Evolutionary conservation across 2,888 invertebrate species (phyloP).

Genomic region (Drosophila lacicola): DNA sequence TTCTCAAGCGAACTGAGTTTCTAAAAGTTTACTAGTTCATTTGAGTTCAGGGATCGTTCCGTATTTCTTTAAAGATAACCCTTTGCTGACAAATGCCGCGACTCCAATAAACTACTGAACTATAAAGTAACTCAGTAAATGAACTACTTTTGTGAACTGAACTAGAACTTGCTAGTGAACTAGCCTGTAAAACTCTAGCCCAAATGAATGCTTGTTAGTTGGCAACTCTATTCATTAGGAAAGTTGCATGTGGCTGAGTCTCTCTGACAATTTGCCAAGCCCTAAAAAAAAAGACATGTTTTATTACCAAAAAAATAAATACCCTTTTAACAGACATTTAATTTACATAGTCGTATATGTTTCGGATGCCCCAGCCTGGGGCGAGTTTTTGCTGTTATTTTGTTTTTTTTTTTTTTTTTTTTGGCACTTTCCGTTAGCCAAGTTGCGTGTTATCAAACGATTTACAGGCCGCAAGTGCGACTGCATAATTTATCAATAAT

Average conservation of each 20-base stretch:
- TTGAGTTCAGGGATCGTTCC: no score
- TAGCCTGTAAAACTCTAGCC: not conserved
- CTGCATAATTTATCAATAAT: slow-evolving; percentile 78
- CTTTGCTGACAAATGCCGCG: no score
- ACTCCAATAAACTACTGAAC: no score
- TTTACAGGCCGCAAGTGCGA: slow-evolving; percentile 77
- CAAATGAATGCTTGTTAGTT: not conserved
- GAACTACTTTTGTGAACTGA: not conserved
- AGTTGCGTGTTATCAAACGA: slow-evolving; percentile 79
- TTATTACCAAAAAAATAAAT: slow-evolving; percentile 21
- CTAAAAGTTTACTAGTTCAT: no score
- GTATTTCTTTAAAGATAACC: no score
- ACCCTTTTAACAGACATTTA: slow-evolving; percentile 49
- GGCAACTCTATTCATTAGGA: slow-evolving; percentile 12
- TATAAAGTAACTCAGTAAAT: not conserved
- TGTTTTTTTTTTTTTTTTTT: slow-evolving; percentile 35
- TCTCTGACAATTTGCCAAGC: slow-evolving; percentile 18
- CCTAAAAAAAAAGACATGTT: slow-evolving; percentile 11
- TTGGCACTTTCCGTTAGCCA: slow-evolving; percentile 74
- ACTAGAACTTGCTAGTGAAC: not conserved
- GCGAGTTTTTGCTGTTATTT: slow-evolving; percentile 12
- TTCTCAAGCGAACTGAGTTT: no score
- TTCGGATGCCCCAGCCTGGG: slow-evolving; percentile 3
- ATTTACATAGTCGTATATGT: slow-evolving; percentile 53
- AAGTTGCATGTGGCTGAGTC: slow-evolving; percentile 3